Percentiles rank a stretch among this genome's conserved stretches.
Conservation (phyloP, 2,888 invertebrate species). For the Parthenolecanium corni region DNA sequence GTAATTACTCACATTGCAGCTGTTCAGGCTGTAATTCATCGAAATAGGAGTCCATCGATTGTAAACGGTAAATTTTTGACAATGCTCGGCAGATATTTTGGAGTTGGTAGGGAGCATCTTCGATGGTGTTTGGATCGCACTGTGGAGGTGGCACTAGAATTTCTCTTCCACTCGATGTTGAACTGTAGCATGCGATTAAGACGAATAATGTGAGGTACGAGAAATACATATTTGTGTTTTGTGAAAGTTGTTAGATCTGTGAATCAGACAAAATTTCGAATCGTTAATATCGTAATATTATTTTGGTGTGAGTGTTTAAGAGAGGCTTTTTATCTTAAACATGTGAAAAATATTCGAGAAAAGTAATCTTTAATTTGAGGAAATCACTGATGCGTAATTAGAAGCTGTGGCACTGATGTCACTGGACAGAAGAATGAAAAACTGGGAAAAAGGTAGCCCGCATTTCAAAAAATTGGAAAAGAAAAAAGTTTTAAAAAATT, state of each 20-base stretch:
- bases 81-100: constrained; percentile 53
- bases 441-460: no score
- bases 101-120: constrained; percentile 52
- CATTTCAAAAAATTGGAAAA: no score
- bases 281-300: not conserved
- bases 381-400: no score
- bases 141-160: constrained; percentile 41
- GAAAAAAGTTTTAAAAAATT: no score
- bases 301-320: no score
- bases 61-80: constrained; percentile 51
- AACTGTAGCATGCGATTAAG: not conserved
- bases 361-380: no score
- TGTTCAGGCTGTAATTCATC: constrained; percentile 40
- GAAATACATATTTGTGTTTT: not conserved
- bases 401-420: no score
- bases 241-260: not conserved
- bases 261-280: not conserved
- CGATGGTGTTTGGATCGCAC: constrained; percentile 48
- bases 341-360: no score
- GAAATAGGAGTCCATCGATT: constrained; percentile 48
- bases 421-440: no score
- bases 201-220: not conserved
- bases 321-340: no score
- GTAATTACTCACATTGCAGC: constrained; percentile 31
- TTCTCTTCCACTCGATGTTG: not conserved